A percentile compares a stretch with the other conserved stretches of the same genome.
phyloP scores from a whole-genome alignment of 2,113 vertebrate species.

The Dendropsophus ebraccatus region DNA sequence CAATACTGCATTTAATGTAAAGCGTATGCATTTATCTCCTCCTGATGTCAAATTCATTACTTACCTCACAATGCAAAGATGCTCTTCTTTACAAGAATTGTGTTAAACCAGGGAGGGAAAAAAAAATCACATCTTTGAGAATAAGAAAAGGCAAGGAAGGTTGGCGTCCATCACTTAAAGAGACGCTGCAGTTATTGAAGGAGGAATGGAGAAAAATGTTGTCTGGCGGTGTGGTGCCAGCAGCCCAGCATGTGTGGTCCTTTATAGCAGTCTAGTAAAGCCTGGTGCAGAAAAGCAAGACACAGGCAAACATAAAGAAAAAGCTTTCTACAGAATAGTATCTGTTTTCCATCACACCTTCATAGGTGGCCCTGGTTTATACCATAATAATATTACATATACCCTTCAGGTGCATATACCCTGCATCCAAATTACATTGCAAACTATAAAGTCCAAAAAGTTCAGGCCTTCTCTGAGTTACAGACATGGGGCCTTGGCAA shows the following conservation, averaged over 20 bases:
- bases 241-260: neutral
- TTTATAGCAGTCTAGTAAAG: neutral
- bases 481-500: too few species aligned
- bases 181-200: neutral
- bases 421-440: neutral
- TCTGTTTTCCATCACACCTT: too few species aligned
- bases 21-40: constrained; percentile 29
- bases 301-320: neutral
- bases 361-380: too few species aligned
- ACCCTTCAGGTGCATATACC: too few species aligned
- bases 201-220: neutral
- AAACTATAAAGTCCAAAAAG: too few species aligned
- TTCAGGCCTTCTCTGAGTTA: too few species aligned
- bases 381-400: too few species aligned
- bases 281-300: neutral
- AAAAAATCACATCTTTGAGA: neutral
- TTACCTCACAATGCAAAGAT: constrained; percentile 40
- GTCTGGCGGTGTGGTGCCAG: neutral
- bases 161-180: constrained; percentile 2
- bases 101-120: neutral
- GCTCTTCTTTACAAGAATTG: constrained; percentile 9
- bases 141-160: neutral
- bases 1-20: constrained; percentile 43
- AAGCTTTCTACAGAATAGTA: too few species aligned
- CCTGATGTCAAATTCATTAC: constrained; percentile 32